Percentiles rank a stretch among this genome's conserved stretches.
These are phyloP conservation scores for Hypocryptadius cinnamomeus DNA, from an alignment of 2,113 vertebrate species.

Conservation along the genomic window DNA sequence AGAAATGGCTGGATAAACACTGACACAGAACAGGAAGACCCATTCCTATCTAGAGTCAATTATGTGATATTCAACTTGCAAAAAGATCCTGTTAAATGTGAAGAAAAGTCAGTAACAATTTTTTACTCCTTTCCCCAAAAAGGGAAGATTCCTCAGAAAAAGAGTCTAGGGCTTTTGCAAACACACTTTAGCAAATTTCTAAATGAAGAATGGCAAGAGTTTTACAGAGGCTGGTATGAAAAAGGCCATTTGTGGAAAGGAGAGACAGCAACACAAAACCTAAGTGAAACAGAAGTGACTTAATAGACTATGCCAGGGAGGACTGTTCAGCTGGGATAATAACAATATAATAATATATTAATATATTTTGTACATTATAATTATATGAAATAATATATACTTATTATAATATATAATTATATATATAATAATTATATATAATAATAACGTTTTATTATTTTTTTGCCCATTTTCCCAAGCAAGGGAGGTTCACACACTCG, in stretches of 20 bases:
- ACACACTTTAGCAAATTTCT: conserved; percentile 11
- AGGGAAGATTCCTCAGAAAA: not conserved
- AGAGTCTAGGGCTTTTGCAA: not conserved
- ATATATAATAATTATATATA: no score
- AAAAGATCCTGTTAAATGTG: conserved; percentile 14
- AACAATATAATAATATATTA: no score
- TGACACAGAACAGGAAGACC: not conserved
- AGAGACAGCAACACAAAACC: not conserved
- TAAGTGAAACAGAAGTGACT: not conserved
- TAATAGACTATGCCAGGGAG: conserved; percentile 9
- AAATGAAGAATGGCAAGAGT: conserved; percentile 43
- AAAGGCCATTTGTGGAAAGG: conserved; percentile 46
- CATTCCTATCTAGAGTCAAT: not conserved
- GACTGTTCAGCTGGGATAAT: not conserved
- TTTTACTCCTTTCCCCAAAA: conserved; percentile 21
- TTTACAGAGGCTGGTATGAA: not conserved
- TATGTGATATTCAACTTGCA: not conserved
- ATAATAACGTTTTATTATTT: not conserved
- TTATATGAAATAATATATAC: no score
- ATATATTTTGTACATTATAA: no score
- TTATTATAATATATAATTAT: no score
- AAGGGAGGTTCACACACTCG: not conserved
- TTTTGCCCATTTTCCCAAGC: not conserved
- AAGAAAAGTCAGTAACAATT: conserved; percentile 64
- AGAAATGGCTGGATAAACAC: not conserved